Conservation (phyloP, 2,888 invertebrate genomes). For the Phyllotreta cruciferae region DNA sequence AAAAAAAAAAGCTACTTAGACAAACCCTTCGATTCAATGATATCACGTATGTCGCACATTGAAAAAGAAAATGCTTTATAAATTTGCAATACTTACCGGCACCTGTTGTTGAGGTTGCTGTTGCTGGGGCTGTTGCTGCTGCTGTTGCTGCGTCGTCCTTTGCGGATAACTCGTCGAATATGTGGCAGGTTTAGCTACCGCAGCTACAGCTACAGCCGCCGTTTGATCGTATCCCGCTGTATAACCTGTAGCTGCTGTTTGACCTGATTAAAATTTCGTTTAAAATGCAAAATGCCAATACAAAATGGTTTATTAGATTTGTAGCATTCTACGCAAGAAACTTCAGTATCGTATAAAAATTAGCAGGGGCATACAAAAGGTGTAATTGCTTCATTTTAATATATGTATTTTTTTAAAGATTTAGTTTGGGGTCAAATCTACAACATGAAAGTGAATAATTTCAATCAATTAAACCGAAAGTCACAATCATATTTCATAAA, state of each 20-base stretch:
- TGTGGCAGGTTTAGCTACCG: slow-evolving; percentile 71
- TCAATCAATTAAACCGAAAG: no score
- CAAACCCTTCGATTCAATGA: no score
- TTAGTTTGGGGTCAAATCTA: no score
- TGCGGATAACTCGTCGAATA: slow-evolving; percentile 77
- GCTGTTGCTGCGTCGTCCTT: slow-evolving; percentile 58
- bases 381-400: no score
- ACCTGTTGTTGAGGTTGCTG: slow-evolving; percentile 47
- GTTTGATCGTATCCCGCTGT: slow-evolving; percentile 69
- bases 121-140: no score
- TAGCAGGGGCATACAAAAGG: slow-evolving; percentile 13
- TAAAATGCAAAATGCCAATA: slow-evolving; percentile 46
- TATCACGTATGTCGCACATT: no score
- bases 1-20: no score
- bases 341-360: slow-evolving; percentile 7
- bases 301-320: not conserved
- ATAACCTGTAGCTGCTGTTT: slow-evolving; percentile 70
- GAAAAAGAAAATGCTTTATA: not conserved
- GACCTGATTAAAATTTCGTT: slow-evolving; percentile 64
- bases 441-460: no score
- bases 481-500: no score
- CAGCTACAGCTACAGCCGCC: slow-evolving; percentile 60
- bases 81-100: slow-evolving; percentile 54
- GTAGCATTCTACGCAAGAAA: no score
- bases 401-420: no score